Base-by-base conservation (phyloP, 2,797 vertebrate genomes). In the Mormyrus proboscirostris region DNA sequence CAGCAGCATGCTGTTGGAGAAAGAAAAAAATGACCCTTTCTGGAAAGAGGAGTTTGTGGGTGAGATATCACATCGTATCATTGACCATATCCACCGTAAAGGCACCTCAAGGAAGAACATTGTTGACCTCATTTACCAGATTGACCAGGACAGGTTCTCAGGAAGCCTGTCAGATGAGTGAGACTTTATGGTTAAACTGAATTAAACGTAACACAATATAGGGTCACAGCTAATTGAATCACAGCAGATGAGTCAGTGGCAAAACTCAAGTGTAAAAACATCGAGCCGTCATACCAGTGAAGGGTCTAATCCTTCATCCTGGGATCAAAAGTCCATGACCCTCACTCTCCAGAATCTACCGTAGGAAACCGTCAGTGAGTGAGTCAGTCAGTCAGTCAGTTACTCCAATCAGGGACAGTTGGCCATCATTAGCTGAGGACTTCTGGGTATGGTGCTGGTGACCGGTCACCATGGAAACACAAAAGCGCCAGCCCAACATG, bases 381-480 rank as follows among this genome's bases (percentile, higher is more conserved):
- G 9, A 3, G 50, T 51, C 51, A 53, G 12, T 53, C 8, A 47
- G 44, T 47, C 47, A 47, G 47, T 47, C 1, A 47, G 44, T 51
- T 3, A 4, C 25, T 73, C 38, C 14, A 79, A 44, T 79, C 16
- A 44, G 73, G 33, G 33, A 38, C 38, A 41, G 73, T 14, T 79
- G 38, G 38, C 4, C 16, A 7, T 38, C 38, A 19, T 79, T 44
- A 79, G 12, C 33, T 41, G 29, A 76, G 38, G 73, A 38, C 6
- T 79, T 79, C 12, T 41, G 73, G 14, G 73, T n/a, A 19, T 41
- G 73, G 33, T 38, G 29, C 38, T 44, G 73, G 73, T 19, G 14
- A 79, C 69, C 69, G 14, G 69, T 76, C 33, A 76, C 73, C 38
- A 79, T 79, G 73, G 73, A 79, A 79, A 79, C 73, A 79, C 12